Evolutionary conservation across 2,113 vertebrate species (phyloP).

Genomic region (Myocastor coypus): DNA sequence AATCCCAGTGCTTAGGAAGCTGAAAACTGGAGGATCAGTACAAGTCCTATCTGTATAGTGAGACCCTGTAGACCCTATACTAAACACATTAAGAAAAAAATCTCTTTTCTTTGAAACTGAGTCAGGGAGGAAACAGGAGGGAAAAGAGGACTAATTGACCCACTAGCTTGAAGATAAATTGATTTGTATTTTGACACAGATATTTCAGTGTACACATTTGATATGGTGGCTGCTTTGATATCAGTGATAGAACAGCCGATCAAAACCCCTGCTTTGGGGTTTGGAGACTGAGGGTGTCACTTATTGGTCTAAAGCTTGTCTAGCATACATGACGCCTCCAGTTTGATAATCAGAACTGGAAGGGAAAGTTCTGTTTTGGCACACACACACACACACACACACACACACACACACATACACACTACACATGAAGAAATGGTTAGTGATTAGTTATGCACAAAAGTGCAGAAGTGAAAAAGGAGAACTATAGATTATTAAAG

Average conservation of each 20-base stretch:
- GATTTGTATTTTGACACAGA: background rate
- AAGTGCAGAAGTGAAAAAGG: slow-evolving; percentile 20
- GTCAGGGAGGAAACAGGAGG: background rate
- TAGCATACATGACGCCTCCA: background rate
- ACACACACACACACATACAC: background rate
- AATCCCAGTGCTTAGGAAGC: too few relatives aligned
- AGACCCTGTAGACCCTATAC: too few relatives aligned
- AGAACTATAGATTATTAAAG: background rate
- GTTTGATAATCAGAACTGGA: background rate
- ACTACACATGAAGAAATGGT: background rate
- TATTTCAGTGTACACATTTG: background rate
- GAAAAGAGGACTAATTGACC: background rate
- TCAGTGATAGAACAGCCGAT: background rate
- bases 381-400: background rate
- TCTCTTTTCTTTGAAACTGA: background rate
- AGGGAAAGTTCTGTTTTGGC: background rate
- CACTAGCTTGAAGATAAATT: background rate
- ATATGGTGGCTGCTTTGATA: background rate
- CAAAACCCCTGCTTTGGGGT: background rate
- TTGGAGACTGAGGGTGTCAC: background rate
- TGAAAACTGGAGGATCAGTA: too few relatives aligned
- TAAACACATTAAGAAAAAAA: background rate
- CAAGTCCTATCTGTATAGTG: too few relatives aligned
- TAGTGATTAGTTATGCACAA: background rate
- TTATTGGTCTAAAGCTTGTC: background rate